These are phyloP conservation scores for Brachionus angularis DNA, from an alignment of 1,140 invertebrate genomes.

Conservation along the genomic window DNA sequence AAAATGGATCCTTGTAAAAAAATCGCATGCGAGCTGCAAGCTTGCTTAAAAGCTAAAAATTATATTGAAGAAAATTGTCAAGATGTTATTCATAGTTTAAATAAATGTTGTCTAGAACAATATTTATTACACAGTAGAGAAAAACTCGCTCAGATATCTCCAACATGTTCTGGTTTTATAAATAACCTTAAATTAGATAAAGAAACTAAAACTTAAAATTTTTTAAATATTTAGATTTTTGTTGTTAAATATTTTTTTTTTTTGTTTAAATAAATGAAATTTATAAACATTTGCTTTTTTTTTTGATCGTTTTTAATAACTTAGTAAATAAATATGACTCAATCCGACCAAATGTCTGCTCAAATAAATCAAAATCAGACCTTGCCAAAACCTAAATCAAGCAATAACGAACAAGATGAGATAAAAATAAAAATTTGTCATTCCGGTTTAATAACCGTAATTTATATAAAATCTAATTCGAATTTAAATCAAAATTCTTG, in stretches of 20 bases:
- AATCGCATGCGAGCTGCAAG: slow-evolving; percentile 21
- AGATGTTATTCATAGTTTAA: slow-evolving; percentile 1
- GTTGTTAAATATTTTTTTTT: background rate
- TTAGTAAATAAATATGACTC: too few species aligned
- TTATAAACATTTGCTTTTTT: slow-evolving; percentile 3
- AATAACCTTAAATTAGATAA: background rate
- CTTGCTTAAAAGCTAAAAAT: background rate
- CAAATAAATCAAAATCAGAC: too few species aligned
- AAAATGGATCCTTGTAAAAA: slow-evolving; percentile 40
- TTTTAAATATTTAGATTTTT: background rate
- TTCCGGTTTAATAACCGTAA: slow-evolving; percentile 13
- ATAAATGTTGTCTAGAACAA: slow-evolving; percentile 20
- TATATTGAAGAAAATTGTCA: slow-evolving; percentile 14
- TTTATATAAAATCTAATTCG: slow-evolving; percentile 18
- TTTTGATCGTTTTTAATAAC: too few species aligned
- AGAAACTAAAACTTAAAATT: too few species aligned
- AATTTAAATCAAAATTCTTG: background rate
- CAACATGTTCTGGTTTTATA: slow-evolving; percentile 37
- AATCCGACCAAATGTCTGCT: too few species aligned
- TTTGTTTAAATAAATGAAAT: background rate
- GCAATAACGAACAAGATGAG: too few species aligned
- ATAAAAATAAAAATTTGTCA: slow-evolving; percentile 31
- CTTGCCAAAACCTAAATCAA: too few species aligned
- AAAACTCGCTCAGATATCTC: background rate
- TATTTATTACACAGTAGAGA: background rate